Evolutionary conservation across 2,113 vertebrate species (phyloP), one percentile per base, ranked within the genome.

Genomic region (Actinemys pallida): DNA sequence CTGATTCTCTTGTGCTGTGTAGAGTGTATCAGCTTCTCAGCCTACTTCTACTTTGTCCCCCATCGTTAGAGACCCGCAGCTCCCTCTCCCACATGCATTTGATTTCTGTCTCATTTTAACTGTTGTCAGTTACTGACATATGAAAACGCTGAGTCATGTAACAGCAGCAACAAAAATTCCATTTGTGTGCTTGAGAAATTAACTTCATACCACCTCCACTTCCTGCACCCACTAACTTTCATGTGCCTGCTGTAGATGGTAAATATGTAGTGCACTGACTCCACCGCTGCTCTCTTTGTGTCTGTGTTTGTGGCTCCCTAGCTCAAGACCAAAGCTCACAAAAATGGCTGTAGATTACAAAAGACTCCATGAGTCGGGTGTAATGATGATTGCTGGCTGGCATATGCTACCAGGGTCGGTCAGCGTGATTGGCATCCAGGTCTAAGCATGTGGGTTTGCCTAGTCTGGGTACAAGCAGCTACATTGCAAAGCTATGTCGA

Each of bases 181-280:
- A 45, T 83, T 95, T 62, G 12, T 94, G 78, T 92, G 62, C 90
- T 75, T 86, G 29, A 54, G 87, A 90, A n/a, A 88, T 89, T 86
- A 88, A 72, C 92, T 50, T 57, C 29, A 2, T 1, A 19, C 78
- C 81, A 88, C n/a, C 81, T 78, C 81, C 72, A 57, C 84, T 92
- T 75, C 79, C 42, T 13, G 42, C 42, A 76, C 20, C 22, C 12
- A 76, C 10, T 76, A 42, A 76, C 89, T 39, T 83, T 89, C 4
- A 9, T 59, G 86, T 90, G 8, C 93, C 85, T 94, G 53, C 89
- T 72, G 78, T 53, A 79, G 93, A 62, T 8, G 8, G 27, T 31
- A 9, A 83, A 88, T 29, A 56, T 89, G 87, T 49, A 94, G 81
- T 6, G 1, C 3, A 49, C 78, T 93, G 83, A 54, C 72, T 45